Evolutionary conservation across 2,113 vertebrate genomes (phyloP).

Genomic region (Triplophysa tibetana): DNA sequence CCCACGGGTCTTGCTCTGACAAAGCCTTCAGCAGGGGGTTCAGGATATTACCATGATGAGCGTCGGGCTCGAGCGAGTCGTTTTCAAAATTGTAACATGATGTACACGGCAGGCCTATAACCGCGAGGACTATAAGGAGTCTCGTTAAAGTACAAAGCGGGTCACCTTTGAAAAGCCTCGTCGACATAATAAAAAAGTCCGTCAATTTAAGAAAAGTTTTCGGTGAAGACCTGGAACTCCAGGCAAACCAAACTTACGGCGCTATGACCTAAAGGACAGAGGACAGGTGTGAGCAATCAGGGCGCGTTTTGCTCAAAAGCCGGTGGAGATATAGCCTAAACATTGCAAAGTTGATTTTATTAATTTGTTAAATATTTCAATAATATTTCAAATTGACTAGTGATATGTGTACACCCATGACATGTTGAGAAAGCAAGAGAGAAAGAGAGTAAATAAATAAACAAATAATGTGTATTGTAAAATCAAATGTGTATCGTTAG

Average conservation of each 20-base stretch:
- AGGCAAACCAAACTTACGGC: conserved; percentile 55
- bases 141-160: conserved; percentile 45
- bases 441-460: too few species aligned
- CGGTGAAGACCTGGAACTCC: conserved; percentile 42
- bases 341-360: neutral
- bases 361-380: too few species aligned
- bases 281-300: conserved; percentile 72
- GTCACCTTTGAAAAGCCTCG: conserved; percentile 50
- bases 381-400: too few species aligned
- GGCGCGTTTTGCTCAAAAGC: neutral
- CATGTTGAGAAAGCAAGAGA: too few species aligned
- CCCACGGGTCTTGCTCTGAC: conserved; percentile 69
- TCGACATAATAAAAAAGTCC: conserved; percentile 61
- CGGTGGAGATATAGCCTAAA: neutral
- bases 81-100: conserved; percentile 43
- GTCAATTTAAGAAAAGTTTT: conserved; percentile 41
- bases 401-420: too few species aligned
- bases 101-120: conserved; percentile 41
- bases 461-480: too few species aligned
- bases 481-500: too few species aligned
- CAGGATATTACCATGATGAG: conserved; percentile 69
- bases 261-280: conserved; percentile 36
- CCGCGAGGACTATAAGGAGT: conserved; percentile 52
- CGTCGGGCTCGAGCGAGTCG: conserved; percentile 21
- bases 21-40: conserved; percentile 82